Evolutionary conservation across 2,113 vertebrate genomes (phyloP), one percentile per base, ranked within the genome.

Genomic region (Planiliza haematocheilus): DNA sequence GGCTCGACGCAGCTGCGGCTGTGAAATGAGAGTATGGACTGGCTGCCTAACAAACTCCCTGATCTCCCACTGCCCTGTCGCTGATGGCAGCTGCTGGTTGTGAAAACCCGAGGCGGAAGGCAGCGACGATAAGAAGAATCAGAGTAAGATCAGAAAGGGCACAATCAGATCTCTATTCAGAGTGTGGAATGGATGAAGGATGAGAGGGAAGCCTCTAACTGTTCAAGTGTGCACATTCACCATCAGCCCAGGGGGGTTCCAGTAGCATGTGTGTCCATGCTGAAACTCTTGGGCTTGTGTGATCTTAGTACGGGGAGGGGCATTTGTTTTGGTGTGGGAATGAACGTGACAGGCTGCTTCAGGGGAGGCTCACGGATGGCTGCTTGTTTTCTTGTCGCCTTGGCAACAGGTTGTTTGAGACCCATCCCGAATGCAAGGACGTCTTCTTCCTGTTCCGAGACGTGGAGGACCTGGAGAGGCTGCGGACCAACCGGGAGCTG

Each of bases 381-480:
- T 70, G 64, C 18, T 10, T 78, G 51, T 80, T 64, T 69, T 72
- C 52, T 82, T 73, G 70, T 91, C 85, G 80, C 90, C 77, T 73
- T 91, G 77, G 74, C 48, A 65, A 91, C 92, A 95, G 94, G 89
- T 89, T 95, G 88, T 95, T 95, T 80, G 94, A 95, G 88, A 94
- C 94, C 45, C 94, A 95, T 75, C 94, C 94, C 0, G 94, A 95
- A 82, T 94, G 94, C 88, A 94, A 95, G 74, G 93, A 95, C 7
- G 93, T 94, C 57, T 95, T 95, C 90, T 94, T 95, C 89, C 88
- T 94, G 55, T 95, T 95, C 76, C 88, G 94, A 74, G 93, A 93
- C 9, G 93, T 95, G 84, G 83, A 94, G 89, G 94, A 95, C 80
- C 85, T 94, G 86, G 93, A 94, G 85, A 91, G 82, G 67, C 49